Base-by-base conservation (phyloP, 2,113 vertebrate genomes). In the Platichthys flesus region DNA sequence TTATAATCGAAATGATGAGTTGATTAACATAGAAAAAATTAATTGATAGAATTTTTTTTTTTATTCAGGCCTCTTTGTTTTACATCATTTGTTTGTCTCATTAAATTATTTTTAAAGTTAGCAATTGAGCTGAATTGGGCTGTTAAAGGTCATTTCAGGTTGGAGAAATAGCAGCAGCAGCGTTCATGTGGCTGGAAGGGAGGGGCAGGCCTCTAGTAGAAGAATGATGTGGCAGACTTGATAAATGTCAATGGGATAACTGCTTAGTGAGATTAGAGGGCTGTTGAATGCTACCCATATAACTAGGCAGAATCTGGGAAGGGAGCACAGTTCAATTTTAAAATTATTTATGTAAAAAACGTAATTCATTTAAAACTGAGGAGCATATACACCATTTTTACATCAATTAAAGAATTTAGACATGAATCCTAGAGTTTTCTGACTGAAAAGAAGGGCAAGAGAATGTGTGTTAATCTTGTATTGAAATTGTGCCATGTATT, bases 211-310 rank as follows among this genome's bases (percentile, higher is more conserved):
- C 18, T 45, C 28, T 28, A 6, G 60, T 0, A 20, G n/a, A 65
- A 35, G 35, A 74, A 64, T 23, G 24, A 61, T 74, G 54, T 54
- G n/a, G 26, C 20, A 4, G 15, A 71, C 15, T 12, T 71, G 49
- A 75, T 51, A 16, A 21, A 69, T 83, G 45, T 8, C 18, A 1
- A 55, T 9, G 35, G 1, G 9, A 49, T 55, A 51, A 35, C 2
- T 24, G 6, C 7, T 58, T 16, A 9, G 57, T 60, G 21, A 35
- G 31, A 47, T 65, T 35, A 13, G 4, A 69, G 8, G 3, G 14
- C n/a, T 56, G n/a, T 40, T 14, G 37, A 56, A n/a, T 66, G 52
- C 8, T 49, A 18, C 31, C 47, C 18, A 26, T n/a, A 60, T 15
- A 23, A 45, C 2, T 9, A 13, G 5, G 54, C 14, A 23, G 7